A percentile compares a stretch with the other conserved stretches of the same genome.
These are phyloP conservation scores for Pseudonaja textilis DNA, from an alignment of 2,113 vertebrate genomes.

Conservation along the genomic window DNA sequence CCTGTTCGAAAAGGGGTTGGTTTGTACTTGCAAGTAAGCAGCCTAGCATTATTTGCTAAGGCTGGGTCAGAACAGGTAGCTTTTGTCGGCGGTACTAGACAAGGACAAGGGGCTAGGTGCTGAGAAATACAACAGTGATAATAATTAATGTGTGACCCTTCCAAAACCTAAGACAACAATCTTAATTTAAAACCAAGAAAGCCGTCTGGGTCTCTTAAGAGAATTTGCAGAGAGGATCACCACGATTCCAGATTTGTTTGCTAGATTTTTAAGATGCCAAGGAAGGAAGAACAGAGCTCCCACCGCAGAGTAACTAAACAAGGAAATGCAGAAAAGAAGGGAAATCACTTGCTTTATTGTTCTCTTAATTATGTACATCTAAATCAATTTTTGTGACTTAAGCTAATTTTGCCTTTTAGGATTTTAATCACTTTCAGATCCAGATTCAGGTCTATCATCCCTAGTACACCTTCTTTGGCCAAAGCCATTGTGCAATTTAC, in stretches of 20 bases:
- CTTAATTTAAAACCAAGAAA: background rate
- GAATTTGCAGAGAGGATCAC: background rate
- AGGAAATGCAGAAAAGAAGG: fast-evolving
- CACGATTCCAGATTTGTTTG: background rate
- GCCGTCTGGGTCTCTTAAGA: background rate
- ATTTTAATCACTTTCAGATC: background rate
- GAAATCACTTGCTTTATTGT: fast-evolving
- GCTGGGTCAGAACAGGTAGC: background rate
- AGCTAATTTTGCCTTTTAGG: background rate
- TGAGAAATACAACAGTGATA: background rate
- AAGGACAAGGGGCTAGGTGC: background rate
- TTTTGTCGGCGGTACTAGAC: background rate
- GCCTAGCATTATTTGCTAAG: no score
- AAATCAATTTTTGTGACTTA: background rate
- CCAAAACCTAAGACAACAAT: background rate
- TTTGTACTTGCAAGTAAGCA: no score
- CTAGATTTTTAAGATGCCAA: background rate
- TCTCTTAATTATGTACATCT: background rate
- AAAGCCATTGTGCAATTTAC: background rate
- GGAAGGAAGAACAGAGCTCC: background rate
- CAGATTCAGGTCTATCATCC: background rate
- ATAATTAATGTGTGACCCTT: background rate
- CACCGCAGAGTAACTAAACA: background rate
- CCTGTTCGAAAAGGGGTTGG: no score
- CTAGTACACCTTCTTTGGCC: background rate